These are phyloP conservation scores for Isichthys henryi DNA, from an alignment of 2,113 vertebrate genomes.

Conservation along the genomic window DNA sequence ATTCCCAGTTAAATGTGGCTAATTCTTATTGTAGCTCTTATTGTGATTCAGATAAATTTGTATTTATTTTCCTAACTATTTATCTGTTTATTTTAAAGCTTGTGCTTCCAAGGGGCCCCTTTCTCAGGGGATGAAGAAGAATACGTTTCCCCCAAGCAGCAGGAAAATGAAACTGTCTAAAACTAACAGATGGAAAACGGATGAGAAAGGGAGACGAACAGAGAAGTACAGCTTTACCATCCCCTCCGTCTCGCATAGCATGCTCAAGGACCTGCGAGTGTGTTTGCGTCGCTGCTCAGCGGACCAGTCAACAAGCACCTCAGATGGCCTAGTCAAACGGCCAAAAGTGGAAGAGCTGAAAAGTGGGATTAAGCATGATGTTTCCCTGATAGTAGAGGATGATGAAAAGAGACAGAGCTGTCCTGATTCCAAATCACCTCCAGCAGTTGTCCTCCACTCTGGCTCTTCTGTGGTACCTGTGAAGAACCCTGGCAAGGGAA, in stretches of 20 bases:
- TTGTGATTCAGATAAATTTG: neutral
- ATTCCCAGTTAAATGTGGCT: neutral
- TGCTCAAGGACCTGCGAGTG: constrained; percentile 50
- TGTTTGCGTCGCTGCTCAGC: constrained; percentile 53
- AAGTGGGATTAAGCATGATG: neutral
- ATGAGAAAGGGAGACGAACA: constrained; percentile 43
- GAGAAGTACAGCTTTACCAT: constrained; percentile 29
- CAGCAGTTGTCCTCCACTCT: constrained; percentile 33
- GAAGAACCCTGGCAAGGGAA: constrained; percentile 17
- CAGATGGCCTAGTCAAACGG: constrained; percentile 33
- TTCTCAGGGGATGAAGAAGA: constrained; percentile 62
- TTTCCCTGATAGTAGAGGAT: neutral
- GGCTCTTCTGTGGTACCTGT: constrained; percentile 5
- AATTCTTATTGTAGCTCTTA: neutral
- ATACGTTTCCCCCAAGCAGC: constrained; percentile 42
- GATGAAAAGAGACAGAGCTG: neutral
- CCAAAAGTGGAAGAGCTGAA: constrained; percentile 26
- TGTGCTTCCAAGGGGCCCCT: constrained; percentile 61
- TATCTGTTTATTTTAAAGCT: constrained; percentile 42
- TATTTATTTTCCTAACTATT: constrained; percentile 3
- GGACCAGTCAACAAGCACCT: constrained; percentile 53
- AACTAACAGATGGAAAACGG: constrained; percentile 52
- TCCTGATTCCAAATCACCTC: neutral
- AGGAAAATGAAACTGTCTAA: constrained; percentile 52
- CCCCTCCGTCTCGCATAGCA: constrained; percentile 38